These are phyloP conservation scores for Eupithecia vulgata DNA, from an alignment of 2,888 invertebrate species.

Conservation along the genomic window DNA sequence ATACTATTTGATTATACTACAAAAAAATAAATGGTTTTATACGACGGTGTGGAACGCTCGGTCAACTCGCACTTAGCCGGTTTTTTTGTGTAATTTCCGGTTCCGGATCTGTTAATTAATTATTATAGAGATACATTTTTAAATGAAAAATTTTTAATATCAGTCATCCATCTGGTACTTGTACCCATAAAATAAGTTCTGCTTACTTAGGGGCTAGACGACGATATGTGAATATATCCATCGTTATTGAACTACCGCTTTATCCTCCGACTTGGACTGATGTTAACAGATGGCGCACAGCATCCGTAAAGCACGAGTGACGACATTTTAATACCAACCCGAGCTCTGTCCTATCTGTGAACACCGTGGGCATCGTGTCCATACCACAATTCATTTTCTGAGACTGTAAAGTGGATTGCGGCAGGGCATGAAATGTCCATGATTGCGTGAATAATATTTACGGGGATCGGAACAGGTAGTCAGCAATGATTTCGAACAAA, in stretches of 20 bases:
- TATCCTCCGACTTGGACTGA: slow-evolving; percentile 40
- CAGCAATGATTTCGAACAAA: background rate
- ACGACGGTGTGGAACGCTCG: too few species aligned
- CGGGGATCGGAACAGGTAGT: background rate
- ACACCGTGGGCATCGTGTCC: slow-evolving; percentile 23
- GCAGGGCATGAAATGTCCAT: background rate
- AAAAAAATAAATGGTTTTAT: too few species aligned
- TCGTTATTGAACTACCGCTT: slow-evolving; percentile 11
- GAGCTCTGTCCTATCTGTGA: slow-evolving; percentile 42
- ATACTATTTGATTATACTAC: too few species aligned
- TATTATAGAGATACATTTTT: too few species aligned
- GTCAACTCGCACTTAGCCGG: too few species aligned
- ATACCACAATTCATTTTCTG: slow-evolving; percentile 1
- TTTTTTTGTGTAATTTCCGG: too few species aligned
- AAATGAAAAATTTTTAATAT: too few species aligned
- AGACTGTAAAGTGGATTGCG: background rate
- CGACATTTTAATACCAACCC: slow-evolving; percentile 70
- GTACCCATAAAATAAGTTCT: too few species aligned
- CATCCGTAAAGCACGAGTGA: slow-evolving; percentile 62
- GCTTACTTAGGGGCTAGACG: too few species aligned
- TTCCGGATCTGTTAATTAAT: too few species aligned
- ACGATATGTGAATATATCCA: too few species aligned
- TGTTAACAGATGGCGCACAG: slow-evolving; percentile 48
- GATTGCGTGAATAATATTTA: background rate
- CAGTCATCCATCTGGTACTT: too few species aligned